Evolutionary conservation across 2,797 vertebrate genomes (phyloP).

Genomic region (Acrocephalus scirpaceus): DNA sequence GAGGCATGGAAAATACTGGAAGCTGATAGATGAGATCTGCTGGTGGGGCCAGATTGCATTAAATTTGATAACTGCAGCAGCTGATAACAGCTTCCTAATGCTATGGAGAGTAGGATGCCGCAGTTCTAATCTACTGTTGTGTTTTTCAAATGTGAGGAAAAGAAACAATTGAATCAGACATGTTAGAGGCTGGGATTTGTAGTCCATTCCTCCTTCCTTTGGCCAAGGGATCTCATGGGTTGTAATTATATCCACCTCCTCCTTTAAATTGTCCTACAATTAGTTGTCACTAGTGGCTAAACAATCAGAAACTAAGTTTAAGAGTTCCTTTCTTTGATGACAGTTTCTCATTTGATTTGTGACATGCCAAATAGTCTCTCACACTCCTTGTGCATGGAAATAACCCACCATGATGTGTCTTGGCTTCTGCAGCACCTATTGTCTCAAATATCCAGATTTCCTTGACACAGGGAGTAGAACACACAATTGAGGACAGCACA

Average conservation of each 20-base stretch:
- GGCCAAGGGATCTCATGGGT: background rate
- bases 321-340: background rate
- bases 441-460: background rate
- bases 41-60: background rate
- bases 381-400: background rate
- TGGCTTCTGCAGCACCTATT: background rate
- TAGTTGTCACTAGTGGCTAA: background rate
- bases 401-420: background rate
- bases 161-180: background rate
- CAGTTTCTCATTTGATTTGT: background rate
- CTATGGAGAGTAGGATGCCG: background rate
- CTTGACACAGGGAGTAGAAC: background rate
- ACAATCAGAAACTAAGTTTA: background rate
- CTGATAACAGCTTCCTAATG: background rate
- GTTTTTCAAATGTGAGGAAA: background rate
- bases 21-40: background rate
- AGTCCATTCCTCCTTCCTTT: background rate
- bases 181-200: background rate
- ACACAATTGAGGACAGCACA: background rate
- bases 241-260: background rate
- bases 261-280: background rate
- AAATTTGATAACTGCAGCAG: background rate
- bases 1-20: background rate
- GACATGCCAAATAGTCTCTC: background rate
- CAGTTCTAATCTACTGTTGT: background rate